These are phyloP conservation scores for Lucilia sericata DNA, from an alignment of 1,140 invertebrate species.

Conservation along the genomic window DNA sequence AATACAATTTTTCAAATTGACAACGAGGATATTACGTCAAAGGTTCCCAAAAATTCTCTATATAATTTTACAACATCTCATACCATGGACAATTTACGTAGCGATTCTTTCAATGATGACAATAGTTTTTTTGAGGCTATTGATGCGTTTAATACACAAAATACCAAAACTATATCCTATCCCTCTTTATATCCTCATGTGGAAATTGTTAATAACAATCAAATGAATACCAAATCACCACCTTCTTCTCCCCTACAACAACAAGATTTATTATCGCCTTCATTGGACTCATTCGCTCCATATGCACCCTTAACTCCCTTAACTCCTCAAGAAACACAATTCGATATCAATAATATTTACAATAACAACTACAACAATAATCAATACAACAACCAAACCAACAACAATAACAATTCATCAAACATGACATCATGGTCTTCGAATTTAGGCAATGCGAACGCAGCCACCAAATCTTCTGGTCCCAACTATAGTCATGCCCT, in stretches of 20 bases:
- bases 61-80: not conserved
- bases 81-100: not conserved
- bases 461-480: slow-evolving; percentile 50
- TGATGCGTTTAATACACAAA: not conserved
- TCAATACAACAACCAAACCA: slow-evolving; percentile 48
- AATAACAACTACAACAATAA: slow-evolving; percentile 34
- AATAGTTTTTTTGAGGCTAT: slow-evolving; percentile 14
- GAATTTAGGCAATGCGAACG: slow-evolving; percentile 4
- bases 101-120: not conserved
- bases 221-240: slow-evolving; percentile 17
- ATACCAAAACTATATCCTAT: slow-evolving; percentile 9
- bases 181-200: slow-evolving; percentile 30
- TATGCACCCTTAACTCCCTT: not conserved
- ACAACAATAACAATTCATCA: slow-evolving; percentile 38
- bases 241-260: slow-evolving; percentile 47
- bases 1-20: slow-evolving; percentile 25
- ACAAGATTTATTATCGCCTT: slow-evolving; percentile 22
- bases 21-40: not conserved
- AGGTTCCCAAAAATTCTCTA: not conserved
- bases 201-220: slow-evolving; percentile 36
- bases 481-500: slow-evolving; percentile 59
- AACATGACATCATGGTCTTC: slow-evolving; percentile 10
- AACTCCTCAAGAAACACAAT: not conserved
- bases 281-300: slow-evolving; percentile 2
- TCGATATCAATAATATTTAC: slow-evolving; percentile 18